Base-by-base conservation (phyloP, 2,797 vertebrate species). In the Pseudochirops corinnae region DNA sequence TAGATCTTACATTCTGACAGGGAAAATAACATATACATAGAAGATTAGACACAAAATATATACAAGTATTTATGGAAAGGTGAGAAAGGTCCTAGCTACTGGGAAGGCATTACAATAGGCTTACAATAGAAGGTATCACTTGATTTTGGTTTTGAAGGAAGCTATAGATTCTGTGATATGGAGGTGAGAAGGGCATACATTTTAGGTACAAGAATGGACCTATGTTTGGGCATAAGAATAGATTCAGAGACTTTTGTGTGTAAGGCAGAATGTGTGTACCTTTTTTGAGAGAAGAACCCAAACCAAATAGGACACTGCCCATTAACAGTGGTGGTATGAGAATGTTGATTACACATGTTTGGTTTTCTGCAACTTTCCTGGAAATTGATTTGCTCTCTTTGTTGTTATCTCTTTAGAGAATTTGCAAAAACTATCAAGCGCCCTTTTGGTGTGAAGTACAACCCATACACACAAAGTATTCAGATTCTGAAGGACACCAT, bases 341-440 rank as follows among this genome's bases (percentile, higher is more conserved):
- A 82, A 26, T 82, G 2, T 46, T 46, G 74, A 12, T 50, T 24
- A 87, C 3, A 26, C 9, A 0, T 87, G 46, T 50, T 10, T 96
- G 13, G 3, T 94, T 98, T 97, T 97, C 58, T 56, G 91, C 0
- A 24, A 92, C 93, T 14, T 11, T 60, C 7, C 67, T 56, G 56
- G 55, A 94, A 93, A 94, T 55, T 96, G 90, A 96, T 74, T 87
- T 14, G 31, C n/a, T 62, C 14, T 96, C 33, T 94, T 95, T 62
- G 93, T 96, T 56, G 91, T 98, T 98, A 24, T 92, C 90, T 92
- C 94, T 56, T 95, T 57, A 99, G 99, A 98, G 99, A 99, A 98
- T 99, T 99, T 98, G 99, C 99, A 94, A 99, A 99, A 99, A 99
- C 99, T 96, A 99, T 99, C 97, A 99, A 99, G 98, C 99, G 99